phyloP scores from a whole-genome alignment of 2,888 invertebrate species.

The Platycnemis pennipes region DNA sequence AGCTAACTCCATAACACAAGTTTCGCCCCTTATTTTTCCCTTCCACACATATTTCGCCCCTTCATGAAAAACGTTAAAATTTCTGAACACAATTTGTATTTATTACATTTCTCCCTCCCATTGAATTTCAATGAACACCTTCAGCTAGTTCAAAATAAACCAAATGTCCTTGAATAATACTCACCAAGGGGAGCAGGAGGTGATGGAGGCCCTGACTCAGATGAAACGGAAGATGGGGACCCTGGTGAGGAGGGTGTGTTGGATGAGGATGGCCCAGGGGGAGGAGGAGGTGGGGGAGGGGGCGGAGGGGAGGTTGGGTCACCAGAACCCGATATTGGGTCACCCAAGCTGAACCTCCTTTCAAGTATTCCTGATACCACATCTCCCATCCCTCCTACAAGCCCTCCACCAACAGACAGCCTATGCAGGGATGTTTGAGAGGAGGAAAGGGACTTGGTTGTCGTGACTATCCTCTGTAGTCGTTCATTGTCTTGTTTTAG shows the following conservation, averaged over 20 bases:
- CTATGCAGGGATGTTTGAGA: conserved; percentile 80
- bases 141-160: no score
- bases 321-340: conserved; percentile 71
- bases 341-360: conserved; percentile 79
- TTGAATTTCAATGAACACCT: no score
- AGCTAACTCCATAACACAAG: no score
- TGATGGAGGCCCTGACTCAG: conserved; percentile 49
- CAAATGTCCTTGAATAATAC: background rate
- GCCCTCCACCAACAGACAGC: conserved; percentile 58
- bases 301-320: conserved; percentile 68
- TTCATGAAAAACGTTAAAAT: no score
- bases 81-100: no score
- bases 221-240: conserved; percentile 56
- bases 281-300: conserved; percentile 53
- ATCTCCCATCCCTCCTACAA: conserved; percentile 36
- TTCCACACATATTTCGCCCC: no score
- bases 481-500: conserved; percentile 98
- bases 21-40: no score
- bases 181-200: conserved; percentile 56
- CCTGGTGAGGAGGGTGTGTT: conserved; percentile 52
- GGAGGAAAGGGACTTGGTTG: conserved; percentile 80
- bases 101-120: no score
- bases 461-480: conserved; percentile 90
- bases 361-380: conserved; percentile 76
- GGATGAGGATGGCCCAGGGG: conserved; percentile 48